Base-by-base conservation (phyloP, 1,140 invertebrate species). In the Calliphora vicina region DNA sequence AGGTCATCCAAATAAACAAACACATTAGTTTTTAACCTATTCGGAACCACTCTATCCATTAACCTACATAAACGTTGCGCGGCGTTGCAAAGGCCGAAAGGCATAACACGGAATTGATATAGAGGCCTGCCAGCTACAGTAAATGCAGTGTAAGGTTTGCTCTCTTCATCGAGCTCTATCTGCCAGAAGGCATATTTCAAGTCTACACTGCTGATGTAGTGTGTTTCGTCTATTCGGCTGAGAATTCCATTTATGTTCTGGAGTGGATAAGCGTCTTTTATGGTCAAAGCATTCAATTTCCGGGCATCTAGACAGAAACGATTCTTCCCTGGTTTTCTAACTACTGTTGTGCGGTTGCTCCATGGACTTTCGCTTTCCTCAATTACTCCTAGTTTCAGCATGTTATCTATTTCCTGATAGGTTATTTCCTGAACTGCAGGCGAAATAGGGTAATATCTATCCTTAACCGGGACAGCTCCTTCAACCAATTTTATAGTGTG, bases 151-250 rank as follows among this genome's bases (percentile, higher is more conserved):
- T 25, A 82, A 42, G 57, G 80, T 17, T 25, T 42, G 17, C 80
- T 81, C 9, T 74, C 17, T 71, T 82, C 83, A 1, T 78, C 61
- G 43, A 84, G 50, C 0, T 29, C 20, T n/a, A 85, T 82, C 5
- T 85, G 84, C 74, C 81, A 84, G 29, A 80, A 84, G 8, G 81
- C 83, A 81, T 85, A 35, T 76, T 85, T 84, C 8, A 82, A 17
- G 27, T 85, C 81, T 5, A 84, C 67, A 5, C 29, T 29, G 8
- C 29, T 29, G 67, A 81, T 3, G 83, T 26, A 27, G 82, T 84
- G 27, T 29, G 73, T 71, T 84, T 35, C 20, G 43, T 35, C 43
- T 81, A 23, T 25, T 23, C 26, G 2, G 12, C 10, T 29, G 8
- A 80, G 13, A 3, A 80, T 80, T 3, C 76, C 8, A 80, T 81